phyloP scores from a whole-genome alignment of 2,113 vertebrate species.

The Ciconia boyciana region DNA sequence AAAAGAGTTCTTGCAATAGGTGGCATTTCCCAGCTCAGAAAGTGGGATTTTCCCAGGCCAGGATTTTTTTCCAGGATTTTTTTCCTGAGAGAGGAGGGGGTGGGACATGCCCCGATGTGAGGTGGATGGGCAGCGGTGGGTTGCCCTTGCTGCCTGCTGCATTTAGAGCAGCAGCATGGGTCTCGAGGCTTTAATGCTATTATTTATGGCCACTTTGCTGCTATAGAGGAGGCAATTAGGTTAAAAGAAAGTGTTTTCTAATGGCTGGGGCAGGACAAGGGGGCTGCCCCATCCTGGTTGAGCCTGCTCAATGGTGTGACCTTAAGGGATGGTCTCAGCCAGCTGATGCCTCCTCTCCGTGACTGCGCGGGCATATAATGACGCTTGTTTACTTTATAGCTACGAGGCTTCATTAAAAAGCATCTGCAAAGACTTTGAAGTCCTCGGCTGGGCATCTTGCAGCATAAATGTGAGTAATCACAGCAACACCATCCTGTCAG shows the following conservation, averaged over 20 bases:
- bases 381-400: neutral
- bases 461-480: neutral
- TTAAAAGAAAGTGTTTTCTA: neutral
- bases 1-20: neutral
- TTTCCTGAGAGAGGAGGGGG: neutral
- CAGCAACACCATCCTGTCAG: neutral
- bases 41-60: neutral
- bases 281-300: neutral
- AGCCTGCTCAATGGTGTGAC: neutral
- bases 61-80: neutral
- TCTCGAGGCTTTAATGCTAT: neutral
- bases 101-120: neutral
- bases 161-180: neutral
- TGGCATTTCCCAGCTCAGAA: neutral
- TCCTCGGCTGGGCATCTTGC: neutral
- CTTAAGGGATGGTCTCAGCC: neutral
- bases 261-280: neutral
- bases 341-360: fast-evolving
- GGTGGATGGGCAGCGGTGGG: neutral
- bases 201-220: neutral
- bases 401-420: neutral
- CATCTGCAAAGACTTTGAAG: neutral
- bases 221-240: neutral
- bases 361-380: neutral
- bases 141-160: neutral